Evolutionary conservation across 2,888 invertebrate genomes (phyloP).

Genomic region (Euproctis similis): DNA sequence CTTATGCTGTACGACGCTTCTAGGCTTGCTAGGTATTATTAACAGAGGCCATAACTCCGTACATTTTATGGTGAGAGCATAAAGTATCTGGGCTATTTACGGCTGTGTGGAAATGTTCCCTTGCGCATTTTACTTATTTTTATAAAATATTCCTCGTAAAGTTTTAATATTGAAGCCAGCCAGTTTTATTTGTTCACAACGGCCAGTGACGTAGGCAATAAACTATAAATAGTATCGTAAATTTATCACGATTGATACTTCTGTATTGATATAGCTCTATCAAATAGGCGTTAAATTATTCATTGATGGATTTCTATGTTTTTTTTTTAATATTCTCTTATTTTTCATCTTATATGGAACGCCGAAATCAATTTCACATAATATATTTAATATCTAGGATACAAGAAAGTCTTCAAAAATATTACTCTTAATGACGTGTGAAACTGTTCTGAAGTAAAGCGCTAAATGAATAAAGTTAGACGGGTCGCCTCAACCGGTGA

Average conservation of each 20-base stretch:
- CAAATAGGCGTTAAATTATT: conserved; percentile 18
- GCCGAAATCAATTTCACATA: too few species aligned
- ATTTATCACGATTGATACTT: conserved; percentile 56
- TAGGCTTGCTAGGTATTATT: too few species aligned
- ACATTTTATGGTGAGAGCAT: conserved; percentile 20
- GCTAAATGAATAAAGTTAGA: too few species aligned
- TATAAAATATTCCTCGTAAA: conserved; percentile 65
- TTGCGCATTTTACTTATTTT: conserved; percentile 49
- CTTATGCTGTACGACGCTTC: too few species aligned
- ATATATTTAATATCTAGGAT: too few species aligned
- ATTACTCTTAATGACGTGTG: too few species aligned
- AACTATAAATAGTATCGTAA: conserved; percentile 54
- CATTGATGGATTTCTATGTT: too few species aligned
- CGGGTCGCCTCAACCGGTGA: too few species aligned
- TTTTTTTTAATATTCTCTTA: conserved; percentile 20
- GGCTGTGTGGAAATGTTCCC: conserved; percentile 39
- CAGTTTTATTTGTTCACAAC: conserved; percentile 54
- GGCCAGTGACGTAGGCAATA: conserved; percentile 46
- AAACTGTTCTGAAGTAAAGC: too few species aligned
- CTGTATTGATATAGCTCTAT: conserved; percentile 32
- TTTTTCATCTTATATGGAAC: conserved; percentile 8
- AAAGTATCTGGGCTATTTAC: conserved; percentile 31
- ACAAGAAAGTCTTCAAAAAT: too few species aligned
- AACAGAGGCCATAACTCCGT: conserved; percentile 3
- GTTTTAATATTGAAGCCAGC: conserved; percentile 54